Conservation (phyloP, 2,888 invertebrate species). For the Podotricha telesiphe region DNA sequence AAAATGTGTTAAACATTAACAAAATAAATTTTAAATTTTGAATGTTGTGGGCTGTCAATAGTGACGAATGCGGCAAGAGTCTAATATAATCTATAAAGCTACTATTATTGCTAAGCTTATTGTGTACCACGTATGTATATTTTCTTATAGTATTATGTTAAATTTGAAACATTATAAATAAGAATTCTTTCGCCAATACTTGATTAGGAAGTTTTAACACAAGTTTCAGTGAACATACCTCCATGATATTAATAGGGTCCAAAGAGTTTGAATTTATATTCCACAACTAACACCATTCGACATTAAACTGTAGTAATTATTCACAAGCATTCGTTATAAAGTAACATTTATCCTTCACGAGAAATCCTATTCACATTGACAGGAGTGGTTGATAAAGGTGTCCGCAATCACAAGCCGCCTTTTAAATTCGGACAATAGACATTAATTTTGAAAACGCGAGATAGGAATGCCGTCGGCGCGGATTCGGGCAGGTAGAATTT, state of each 20-base stretch:
- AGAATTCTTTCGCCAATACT: no score
- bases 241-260: constrained; percentile 80
- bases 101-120: no score
- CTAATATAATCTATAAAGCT: no score
- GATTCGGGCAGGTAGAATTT: constrained; percentile 77
- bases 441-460: constrained; percentile 77
- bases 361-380: constrained; percentile 35
- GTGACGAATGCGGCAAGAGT: no score
- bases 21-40: no score
- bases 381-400: constrained; percentile 39
- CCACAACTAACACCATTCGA: constrained; percentile 73
- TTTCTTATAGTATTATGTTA: no score
- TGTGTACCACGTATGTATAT: no score
- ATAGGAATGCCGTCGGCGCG: constrained; percentile 76
- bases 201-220: no score
- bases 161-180: no score
- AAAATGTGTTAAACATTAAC: no score
- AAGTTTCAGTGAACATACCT: constrained; percentile 65
- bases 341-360: constrained; percentile 35
- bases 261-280: constrained; percentile 80
- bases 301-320: constrained; percentile 47
- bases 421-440: constrained; percentile 68
- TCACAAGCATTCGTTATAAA: constrained; percentile 47
- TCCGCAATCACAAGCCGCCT: constrained; percentile 45
- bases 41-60: no score